A percentile compares a stretch with the other conserved stretches of the same genome.
phyloP scores from a whole-genome alignment of 37 sponge, comb jelly and placozoan genomes.

The Beroe ovata region DNA sequence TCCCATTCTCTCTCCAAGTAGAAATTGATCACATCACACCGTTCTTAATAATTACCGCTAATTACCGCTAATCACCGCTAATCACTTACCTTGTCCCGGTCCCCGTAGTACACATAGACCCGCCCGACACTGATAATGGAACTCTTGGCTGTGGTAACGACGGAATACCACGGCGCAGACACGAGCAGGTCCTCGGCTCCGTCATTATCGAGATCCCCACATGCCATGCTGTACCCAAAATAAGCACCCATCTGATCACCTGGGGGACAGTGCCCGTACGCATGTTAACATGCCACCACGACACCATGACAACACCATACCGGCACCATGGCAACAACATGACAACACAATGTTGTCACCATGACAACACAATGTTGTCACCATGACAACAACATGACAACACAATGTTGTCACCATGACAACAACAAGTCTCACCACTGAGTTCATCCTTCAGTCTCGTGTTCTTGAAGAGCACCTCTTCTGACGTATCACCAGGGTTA shows the following conservation, averaged over 20 bases:
- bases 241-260: slow-evolving; percentile 67
- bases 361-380: too few relatives aligned
- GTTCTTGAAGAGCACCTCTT: neutral
- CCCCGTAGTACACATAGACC: slow-evolving; percentile 56
- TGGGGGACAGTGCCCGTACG: too few relatives aligned
- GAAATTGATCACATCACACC: too few relatives aligned
- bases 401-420: too few relatives aligned
- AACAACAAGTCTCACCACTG: too few relatives aligned
- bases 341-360: too few relatives aligned
- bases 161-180: slow-evolving; percentile 45
- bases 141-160: neutral
- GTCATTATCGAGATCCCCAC: slow-evolving; percentile 39
- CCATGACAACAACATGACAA: too few relatives aligned
- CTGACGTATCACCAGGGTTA: neutral
- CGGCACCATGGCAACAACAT: too few relatives aligned
- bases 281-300: too few relatives aligned
- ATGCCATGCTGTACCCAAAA: slow-evolving; percentile 49
- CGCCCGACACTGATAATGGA: slow-evolving; percentile 64
- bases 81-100: neutral
- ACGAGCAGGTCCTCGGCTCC: slow-evolving; percentile 36
- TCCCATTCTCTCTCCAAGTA: too few relatives aligned
- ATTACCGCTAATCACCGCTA: neutral
- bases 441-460: slow-evolving; percentile 1
- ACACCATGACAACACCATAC: too few relatives aligned
- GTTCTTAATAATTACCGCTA: too few relatives aligned